These are phyloP conservation scores for Hoplodrina ambigua DNA, from an alignment of 2,888 invertebrate species.

Conservation along the genomic window DNA sequence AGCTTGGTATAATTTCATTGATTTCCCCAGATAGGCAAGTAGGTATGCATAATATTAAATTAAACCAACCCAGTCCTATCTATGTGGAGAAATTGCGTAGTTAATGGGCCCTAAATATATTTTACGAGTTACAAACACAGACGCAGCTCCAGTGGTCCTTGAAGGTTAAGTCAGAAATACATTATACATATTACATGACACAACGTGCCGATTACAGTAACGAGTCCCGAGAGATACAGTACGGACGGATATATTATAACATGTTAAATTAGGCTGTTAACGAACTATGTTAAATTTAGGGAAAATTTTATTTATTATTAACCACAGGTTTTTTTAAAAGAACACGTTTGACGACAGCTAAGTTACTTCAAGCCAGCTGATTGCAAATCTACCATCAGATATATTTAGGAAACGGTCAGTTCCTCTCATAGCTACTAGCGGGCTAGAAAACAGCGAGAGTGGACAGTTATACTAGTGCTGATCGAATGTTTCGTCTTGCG, in stretches of 20 bases:
- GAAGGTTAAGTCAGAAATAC: slow-evolving; percentile 36
- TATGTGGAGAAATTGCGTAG: slow-evolving; percentile 8
- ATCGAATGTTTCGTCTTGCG: neutral
- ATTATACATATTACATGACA: slow-evolving; percentile 21
- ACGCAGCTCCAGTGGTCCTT: slow-evolving; percentile 24
- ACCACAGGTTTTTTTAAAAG: neutral
- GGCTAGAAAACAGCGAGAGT: neutral
- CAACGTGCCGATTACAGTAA: slow-evolving; percentile 26
- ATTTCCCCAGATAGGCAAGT: slow-evolving; percentile 37
- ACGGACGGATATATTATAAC: slow-evolving; percentile 23
- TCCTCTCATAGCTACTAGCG: neutral
- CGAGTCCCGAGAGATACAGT: slow-evolving; percentile 22
- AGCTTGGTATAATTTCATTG: slow-evolving; percentile 6
- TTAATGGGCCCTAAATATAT: slow-evolving; percentile 44
- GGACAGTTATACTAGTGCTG: no score
- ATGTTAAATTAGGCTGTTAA: slow-evolving; percentile 10
- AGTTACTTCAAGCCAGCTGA: neutral
- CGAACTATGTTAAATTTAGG: slow-evolving; percentile 2
- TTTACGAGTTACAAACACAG: slow-evolving; percentile 41
- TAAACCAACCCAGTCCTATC: slow-evolving; percentile 14
- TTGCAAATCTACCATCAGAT: no score
- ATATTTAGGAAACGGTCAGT: neutral
- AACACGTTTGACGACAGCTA: neutral
- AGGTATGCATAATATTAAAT: slow-evolving; percentile 26
- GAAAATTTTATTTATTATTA: slow-evolving; percentile 1